Evolutionary conservation across 2,888 invertebrate species (phyloP).

Genomic region (Lasioglossum zephyrum): DNA sequence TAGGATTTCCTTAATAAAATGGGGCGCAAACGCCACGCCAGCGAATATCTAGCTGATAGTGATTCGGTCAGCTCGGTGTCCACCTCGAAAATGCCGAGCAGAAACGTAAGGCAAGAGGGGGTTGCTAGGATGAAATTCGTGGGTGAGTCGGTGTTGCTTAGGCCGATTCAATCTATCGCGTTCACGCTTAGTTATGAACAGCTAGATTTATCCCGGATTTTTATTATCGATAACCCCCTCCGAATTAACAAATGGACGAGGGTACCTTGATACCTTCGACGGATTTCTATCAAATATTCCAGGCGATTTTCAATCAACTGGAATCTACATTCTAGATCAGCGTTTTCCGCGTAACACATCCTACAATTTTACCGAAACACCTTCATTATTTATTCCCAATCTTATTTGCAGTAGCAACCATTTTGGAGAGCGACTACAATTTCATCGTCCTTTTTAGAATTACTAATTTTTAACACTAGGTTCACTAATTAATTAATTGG

Average conservation of each 20-base stretch:
- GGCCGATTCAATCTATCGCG: constrained; percentile 82
- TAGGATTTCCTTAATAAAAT: constrained; percentile 83
- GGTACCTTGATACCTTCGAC: neutral
- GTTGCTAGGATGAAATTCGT: constrained; percentile 71
- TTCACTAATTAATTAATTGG: too few species aligned
- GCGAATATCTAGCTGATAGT: constrained; percentile 83
- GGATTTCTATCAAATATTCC: neutral
- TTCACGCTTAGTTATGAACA: constrained; percentile 49
- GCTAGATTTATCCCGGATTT: constrained; percentile 43
- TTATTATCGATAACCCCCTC: constrained; percentile 18
- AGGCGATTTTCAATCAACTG: neutral
- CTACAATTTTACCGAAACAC: neutral
- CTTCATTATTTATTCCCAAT: neutral
- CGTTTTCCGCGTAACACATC: neutral
- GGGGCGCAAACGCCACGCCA: constrained; percentile 83
- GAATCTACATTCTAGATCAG: neutral
- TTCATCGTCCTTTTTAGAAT: neutral
- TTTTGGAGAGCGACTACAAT: neutral
- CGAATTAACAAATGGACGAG: neutral
- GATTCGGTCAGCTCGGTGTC: constrained; percentile 81
- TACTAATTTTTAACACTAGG: neutral
- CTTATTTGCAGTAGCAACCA: neutral
- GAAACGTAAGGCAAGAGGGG: constrained; percentile 72
- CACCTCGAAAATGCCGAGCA: constrained; percentile 77
- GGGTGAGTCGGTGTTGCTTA: constrained; percentile 78